Evolutionary conservation across 1,140 invertebrate genomes (phyloP).

Genomic region (Hylyphantes graminicola): DNA sequence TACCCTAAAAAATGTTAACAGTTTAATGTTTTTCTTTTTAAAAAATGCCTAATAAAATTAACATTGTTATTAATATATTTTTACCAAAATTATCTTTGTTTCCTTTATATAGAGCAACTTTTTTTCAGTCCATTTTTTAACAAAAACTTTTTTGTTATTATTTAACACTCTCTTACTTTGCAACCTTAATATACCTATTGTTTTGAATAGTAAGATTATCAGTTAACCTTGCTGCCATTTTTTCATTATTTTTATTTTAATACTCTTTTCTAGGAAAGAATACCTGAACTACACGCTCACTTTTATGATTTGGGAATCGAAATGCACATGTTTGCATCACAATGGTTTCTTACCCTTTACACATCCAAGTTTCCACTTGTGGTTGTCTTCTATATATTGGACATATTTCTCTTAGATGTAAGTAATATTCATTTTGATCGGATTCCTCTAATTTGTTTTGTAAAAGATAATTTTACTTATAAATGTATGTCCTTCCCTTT

Average conservation of each 20-base stretch:
- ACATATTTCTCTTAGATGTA: constrained; percentile 83
- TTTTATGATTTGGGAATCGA: constrained; percentile 88
- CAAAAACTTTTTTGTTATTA: no score
- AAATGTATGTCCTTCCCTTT: constrained; percentile 11
- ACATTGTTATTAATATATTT: no score
- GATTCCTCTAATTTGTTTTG: not conserved
- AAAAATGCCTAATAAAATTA: no score
- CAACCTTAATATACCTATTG: no score
- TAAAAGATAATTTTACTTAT: not conserved
- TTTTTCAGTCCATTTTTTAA: no score
- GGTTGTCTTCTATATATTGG: constrained; percentile 97
- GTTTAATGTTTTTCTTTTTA: no score
- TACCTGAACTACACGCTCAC: constrained; percentile 89
- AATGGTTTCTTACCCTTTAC: constrained; percentile 99
- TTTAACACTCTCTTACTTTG: no score
- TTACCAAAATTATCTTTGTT: no score
- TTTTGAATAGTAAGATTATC: no score
- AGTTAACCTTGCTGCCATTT: no score
- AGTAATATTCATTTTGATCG: constrained; percentile 12
- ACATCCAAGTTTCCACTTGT: constrained; percentile 98
- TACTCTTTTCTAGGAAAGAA: constrained; percentile 73
- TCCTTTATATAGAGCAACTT: no score
- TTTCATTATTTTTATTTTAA: not conserved
- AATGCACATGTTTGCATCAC: constrained; percentile 98
- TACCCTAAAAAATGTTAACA: no score